Conservation (phyloP, 2,888 invertebrate genomes). For the Parasteatoda lunata region DNA sequence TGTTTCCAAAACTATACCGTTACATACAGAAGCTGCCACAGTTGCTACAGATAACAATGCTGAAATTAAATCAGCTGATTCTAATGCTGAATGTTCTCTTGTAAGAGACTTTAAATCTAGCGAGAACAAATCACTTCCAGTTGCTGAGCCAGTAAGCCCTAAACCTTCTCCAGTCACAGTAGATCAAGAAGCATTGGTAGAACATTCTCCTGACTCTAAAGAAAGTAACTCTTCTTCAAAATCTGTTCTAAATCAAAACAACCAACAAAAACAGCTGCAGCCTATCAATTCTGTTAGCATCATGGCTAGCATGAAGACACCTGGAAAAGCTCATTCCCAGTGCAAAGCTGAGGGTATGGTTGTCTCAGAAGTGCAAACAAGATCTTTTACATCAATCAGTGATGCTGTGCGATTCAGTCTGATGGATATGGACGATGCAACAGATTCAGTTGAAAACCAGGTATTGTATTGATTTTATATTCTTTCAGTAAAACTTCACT, state of each 20-base stretch:
- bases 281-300: constrained; percentile 35
- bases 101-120: background rate
- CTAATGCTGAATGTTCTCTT: background rate
- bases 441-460: constrained; percentile 65
- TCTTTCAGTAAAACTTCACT: background rate
- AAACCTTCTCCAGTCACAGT: background rate
- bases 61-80: background rate
- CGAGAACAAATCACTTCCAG: background rate
- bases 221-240: background rate
- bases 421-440: constrained; percentile 68
- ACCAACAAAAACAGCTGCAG: constrained; percentile 43
- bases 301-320: constrained; percentile 12
- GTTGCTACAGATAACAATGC: background rate
- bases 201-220: background rate
- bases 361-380: constrained; percentile 49
- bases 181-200: background rate
- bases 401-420: constrained; percentile 68
- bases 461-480: constrained; percentile 11
- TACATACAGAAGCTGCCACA: background rate
- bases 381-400: constrained; percentile 67
- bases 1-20: background rate
- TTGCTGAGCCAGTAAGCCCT: background rate
- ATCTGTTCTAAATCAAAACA: constrained; percentile 1
- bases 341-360: constrained; percentile 33
- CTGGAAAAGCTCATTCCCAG: constrained; percentile 15